Base-by-base conservation (phyloP, 1,140 invertebrate species). In the Hypsibius dujardini region DNA sequence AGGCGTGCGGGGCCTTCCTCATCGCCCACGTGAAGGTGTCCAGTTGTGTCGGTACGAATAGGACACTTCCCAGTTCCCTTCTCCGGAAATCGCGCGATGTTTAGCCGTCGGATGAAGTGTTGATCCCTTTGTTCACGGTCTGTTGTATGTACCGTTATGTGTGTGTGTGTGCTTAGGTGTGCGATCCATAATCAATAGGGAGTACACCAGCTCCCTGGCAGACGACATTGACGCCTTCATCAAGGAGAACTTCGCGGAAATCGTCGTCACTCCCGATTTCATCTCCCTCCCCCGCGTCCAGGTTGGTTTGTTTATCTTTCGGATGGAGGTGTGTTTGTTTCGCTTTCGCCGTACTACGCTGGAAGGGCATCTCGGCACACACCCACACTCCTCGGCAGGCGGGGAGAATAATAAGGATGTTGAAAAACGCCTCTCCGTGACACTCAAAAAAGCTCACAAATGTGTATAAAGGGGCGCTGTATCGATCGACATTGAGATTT, bases 1-100 rank as follows among this genome's bases (percentile, higher is more conserved):
- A 83, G 59, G 84, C 86, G 75, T 90, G 90, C 78, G 86, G 86
- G 62, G 80, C 83, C 46, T 85, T 86, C 77, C 80, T 91, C 62
- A 82, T 87, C 42, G 82, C 84, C 60, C 83, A 87, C 75, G 78
- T 90, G 67, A 84, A 83, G 59, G 79, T 84, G 42, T 82, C 84
- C 70, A 88, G 86, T 76, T 89, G 87, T 78, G 84, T 90, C 74
- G 79, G 80, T 81, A 76, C 40, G 67, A 7, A n/a, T 71, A 46
- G 14, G 1, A 73, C 70, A 70, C 62, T 62, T 7, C 40, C 46
- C 2, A 72, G 47, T 72, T n/a, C n/a, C n/a, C n/a, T n/a, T n/a
- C n/a, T n/a, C n/a, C n/a, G n/a, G n/a, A n/a, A n/a, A n/a, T n/a
- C n/a, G n/a, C n/a, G n/a, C n/a, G n/a, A n/a, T n/a, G n/a, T n/a